Base-by-base conservation (phyloP, 2,888 invertebrate genomes). In the Drosophila emarginata region DNA sequence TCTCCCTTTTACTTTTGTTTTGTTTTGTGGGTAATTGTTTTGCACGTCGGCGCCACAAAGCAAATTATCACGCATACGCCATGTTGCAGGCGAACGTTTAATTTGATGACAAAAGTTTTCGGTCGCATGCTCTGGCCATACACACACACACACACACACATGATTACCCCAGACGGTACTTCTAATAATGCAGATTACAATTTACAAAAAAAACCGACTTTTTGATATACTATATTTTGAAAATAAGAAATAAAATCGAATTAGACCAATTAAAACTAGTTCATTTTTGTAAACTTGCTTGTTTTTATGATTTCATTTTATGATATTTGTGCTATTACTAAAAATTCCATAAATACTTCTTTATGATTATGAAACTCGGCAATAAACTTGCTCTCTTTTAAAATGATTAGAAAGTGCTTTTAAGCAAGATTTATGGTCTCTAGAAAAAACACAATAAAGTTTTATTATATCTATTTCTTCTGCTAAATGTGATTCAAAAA, bases 31-130 rank as follows among this genome's bases (percentile, higher is more conserved):
- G 57, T 61, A 56, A 52, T 65, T 74, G 53, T 63, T 56, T 58
- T 57, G 32, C 18, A 18, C 50, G n/a, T 4, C 18, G 59, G 52
- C 64, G 37, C 63, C 63, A 58, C 56, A 61, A 54, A 59, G 54
- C 6, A 79, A 75, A 75, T 71, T 73, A 77, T 77, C 68, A 66
- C 72, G 61, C 62, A 72, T 72, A 69, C 74, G 74, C 52, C 61
- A 26, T 23, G 62, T 52, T 59, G 56, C 70, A 63, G 40, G 39
- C 54, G 56, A 50, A 28, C 64, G 51, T 54, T 52, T 63, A 62
- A 72, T 68, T 82, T 83, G 69, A 86, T 78, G 76, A 70, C 57
- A 67, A 70, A 86, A 83, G 78, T 75, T 77, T 67, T 7, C 40
- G 54, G 37, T 45, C 61, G 62, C 64, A 67, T 72, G 54, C 40